Base-by-base conservation (phyloP, 1,140 invertebrate genomes). In the Leptoteleia sp. region DNA sequence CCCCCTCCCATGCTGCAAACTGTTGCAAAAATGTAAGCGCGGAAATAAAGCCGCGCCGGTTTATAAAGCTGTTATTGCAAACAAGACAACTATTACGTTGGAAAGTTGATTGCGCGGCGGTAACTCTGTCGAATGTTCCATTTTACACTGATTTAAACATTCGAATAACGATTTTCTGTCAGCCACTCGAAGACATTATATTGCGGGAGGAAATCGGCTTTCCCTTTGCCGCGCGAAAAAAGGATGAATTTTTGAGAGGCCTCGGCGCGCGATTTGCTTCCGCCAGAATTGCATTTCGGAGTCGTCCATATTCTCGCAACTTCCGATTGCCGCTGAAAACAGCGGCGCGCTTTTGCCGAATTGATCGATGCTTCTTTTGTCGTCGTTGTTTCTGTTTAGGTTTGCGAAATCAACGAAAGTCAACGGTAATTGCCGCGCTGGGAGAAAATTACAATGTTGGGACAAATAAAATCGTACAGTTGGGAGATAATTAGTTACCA, bases 91-190 rank as follows among this genome's bases (percentile, higher is more conserved):
- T 64, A 64, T 65, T 52, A 43, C 27, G 27, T 43, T 9, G 40
- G 35, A 43, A 52, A 25, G 61, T 65, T 65, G 42, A 65, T 65
- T 40, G 25, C 48, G 13, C 13, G 4, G 47, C 4, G 33, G 45
- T 27, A 52, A 45, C 42, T 22, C 38, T 47, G 25, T 55, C 35
- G 62, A 68, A 55, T 15, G 38, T 55, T 55, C 42, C 15, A 55
- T 59, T 50, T 59, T 59, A 42, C 64, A 57, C 40, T 43, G 43
- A 43, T 71, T 71, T 61, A 35, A 72, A 54, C 47, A 62, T 38
- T 19, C 55, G 27, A 52, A 47, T 62, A 72, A 55, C 57, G 68
- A 54, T 72, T 62, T 72, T 62, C 55, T 72, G 55, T 62, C 57
- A 45, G 43, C 54, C 43, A 50, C 8, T 42, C 25, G 38, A 52